phyloP scores from a whole-genome alignment of 2,113 vertebrate genomes.

The Piprites chloris region DNA sequence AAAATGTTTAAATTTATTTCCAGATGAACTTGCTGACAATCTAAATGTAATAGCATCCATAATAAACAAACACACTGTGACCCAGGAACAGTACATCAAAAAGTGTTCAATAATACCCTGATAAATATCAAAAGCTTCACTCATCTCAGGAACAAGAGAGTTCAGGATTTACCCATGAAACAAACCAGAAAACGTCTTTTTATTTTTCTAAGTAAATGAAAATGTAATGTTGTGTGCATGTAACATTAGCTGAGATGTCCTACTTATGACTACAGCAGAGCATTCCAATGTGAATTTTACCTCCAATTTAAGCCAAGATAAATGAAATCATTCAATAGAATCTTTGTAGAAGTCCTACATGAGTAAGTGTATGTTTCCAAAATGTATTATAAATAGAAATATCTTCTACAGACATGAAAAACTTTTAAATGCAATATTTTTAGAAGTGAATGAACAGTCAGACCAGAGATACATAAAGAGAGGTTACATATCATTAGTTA shows the following conservation, averaged over 20 bases:
- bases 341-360: background rate
- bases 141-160: background rate
- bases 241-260: background rate
- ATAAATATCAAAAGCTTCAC: background rate
- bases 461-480: background rate
- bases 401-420: background rate
- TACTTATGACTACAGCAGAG: background rate
- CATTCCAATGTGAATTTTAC: background rate
- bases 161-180: background rate
- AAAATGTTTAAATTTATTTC: slow-evolving; percentile 19
- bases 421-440: background rate
- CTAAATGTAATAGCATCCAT: background rate
- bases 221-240: background rate
- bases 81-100: background rate
- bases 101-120: background rate
- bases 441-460: background rate
- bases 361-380: background rate
- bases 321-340: background rate
- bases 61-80: background rate
- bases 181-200: rapidly evolving
- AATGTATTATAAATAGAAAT: background rate
- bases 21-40: background rate
- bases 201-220: background rate
- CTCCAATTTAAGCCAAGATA: background rate
- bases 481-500: background rate